Percentiles rank a stretch among this genome's conserved stretches.
Conservation (phyloP, 64 coral and sea anemone species). For the Astreopora myriophthalma region DNA sequence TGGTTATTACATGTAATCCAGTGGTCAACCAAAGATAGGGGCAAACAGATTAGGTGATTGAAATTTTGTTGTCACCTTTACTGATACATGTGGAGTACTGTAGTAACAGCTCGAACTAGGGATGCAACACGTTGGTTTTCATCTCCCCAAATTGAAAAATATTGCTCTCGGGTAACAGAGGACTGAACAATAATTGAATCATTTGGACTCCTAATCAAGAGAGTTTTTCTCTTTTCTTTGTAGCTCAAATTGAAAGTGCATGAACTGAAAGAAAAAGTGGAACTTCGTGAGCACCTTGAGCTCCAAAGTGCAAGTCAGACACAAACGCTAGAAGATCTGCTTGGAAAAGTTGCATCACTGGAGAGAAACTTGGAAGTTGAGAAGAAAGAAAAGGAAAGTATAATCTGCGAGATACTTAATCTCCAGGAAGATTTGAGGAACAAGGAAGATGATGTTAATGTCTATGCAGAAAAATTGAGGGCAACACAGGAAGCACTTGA, state of each 20-base stretch:
- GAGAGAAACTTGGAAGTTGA: constrained; percentile 47
- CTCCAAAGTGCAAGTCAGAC: constrained; percentile 3
- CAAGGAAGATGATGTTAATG: neutral
- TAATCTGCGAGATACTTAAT: constrained; percentile 57
- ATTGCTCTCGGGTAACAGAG: too few relatives aligned
- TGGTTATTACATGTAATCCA: too few relatives aligned
- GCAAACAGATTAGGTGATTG: too few relatives aligned
- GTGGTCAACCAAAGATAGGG: too few relatives aligned
- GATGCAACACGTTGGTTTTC: too few relatives aligned
- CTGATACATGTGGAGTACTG: too few relatives aligned
- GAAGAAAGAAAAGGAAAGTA: constrained; percentile 44
- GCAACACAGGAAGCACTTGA: neutral
- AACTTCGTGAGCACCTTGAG: neutral
- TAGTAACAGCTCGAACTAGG: too few relatives aligned
- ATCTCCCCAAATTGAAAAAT: too few relatives aligned
- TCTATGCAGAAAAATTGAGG: constrained; percentile 13
- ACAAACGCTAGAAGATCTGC: neutral
- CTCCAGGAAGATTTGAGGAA: constrained; percentile 36
- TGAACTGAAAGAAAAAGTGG: neutral
- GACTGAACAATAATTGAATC: too few relatives aligned
- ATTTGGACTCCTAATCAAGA: too few relatives aligned
- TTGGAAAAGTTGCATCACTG: constrained; percentile 17
- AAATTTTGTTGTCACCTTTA: too few relatives aligned
- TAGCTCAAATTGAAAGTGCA: constrained; percentile 31
- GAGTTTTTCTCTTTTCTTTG: too few relatives aligned